A percentile compares a stretch with the other conserved stretches of the same genome.
Evolutionary conservation across 2,797 vertebrate species (phyloP).

Genomic region (Rhynchotus rufescens): DNA sequence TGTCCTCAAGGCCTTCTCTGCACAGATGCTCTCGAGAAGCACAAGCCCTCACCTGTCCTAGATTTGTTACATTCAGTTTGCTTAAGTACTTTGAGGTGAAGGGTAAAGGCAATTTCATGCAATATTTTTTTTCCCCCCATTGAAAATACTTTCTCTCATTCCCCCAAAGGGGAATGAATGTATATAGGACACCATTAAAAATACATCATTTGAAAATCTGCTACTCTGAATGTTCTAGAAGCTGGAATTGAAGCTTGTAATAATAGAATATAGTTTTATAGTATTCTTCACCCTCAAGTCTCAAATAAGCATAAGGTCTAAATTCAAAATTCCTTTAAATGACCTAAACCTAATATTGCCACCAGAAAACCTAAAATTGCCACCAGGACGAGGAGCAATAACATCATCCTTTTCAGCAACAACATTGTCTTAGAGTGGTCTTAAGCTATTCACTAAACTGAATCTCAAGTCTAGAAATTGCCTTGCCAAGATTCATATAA

Average conservation of each 20-base stretch:
- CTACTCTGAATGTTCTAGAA: neutral
- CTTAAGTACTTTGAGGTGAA: neutral
- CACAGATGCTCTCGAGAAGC: no score
- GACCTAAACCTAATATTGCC: neutral
- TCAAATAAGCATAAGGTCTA: neutral
- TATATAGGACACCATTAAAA: neutral
- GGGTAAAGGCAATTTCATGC: neutral
- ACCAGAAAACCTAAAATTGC: neutral
- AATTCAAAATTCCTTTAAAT: neutral
- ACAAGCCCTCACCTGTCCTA: no score
- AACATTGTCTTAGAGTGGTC: neutral
- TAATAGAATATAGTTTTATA: neutral
- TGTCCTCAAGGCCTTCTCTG: no score
- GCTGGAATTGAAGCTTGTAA: neutral
- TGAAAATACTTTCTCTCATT: neutral
- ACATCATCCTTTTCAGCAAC: neutral
- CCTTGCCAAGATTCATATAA: neutral
- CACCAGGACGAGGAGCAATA: no score
- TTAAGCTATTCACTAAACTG: neutral
- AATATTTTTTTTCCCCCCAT: neutral
- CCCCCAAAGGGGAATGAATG: neutral
- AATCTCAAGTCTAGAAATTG: neutral
- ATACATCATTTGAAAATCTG: neutral
- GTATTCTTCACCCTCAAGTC: neutral
- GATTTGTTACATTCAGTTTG: neutral